Evolutionary conservation across 2,888 invertebrate genomes (phyloP), one percentile per base, ranked within the genome.

Genomic region (Heteropelma amictum): DNA sequence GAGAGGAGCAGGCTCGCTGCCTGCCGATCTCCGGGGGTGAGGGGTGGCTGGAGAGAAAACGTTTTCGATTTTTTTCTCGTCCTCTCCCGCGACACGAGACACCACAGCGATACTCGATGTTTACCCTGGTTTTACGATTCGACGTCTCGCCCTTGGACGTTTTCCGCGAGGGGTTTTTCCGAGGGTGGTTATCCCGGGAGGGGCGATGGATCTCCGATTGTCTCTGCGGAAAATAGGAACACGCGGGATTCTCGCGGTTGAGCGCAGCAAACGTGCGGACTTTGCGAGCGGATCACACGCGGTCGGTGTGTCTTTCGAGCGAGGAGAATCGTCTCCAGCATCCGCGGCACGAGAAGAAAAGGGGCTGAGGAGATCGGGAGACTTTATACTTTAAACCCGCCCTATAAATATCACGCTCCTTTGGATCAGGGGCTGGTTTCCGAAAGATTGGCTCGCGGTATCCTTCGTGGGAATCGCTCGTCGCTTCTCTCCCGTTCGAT

Each of bases 341-440:
- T 19, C 7, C 8, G 30, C 17, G 56, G 40, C 28, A 33, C 47
- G 26, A 26, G 51, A 63, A 56, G 61, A 42, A 54, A 63, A 70
- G 69, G 71, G 82, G n/a, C n/a, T n/a, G n/a, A n/a, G 30, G 53
- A 17, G 14, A 12, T 14, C 8, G 6, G 12, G 49, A 63, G 86
- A 88, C 87, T 89, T 89, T 88, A 88, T 89, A 87, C 87, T 89
- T 89, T 88, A 89, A 89, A 89, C 88, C 89, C 89, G 77, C 80
- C 87, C 88, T 88, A 89, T 89, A 89, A 89, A 89, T 89, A 89
- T 89, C 85, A 85, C 85, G 88, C 86, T 88, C 83, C 86, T 88
- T 88, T 85, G 88, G 88, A 88, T 88, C 85, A 85, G 85, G 86
- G 86, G 85, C 85, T 86, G 88, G 87, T 88, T 89, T 89, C 89